Base-by-base conservation (phyloP, 2,797 vertebrate genomes). In the Megaceryle alcyon region DNA sequence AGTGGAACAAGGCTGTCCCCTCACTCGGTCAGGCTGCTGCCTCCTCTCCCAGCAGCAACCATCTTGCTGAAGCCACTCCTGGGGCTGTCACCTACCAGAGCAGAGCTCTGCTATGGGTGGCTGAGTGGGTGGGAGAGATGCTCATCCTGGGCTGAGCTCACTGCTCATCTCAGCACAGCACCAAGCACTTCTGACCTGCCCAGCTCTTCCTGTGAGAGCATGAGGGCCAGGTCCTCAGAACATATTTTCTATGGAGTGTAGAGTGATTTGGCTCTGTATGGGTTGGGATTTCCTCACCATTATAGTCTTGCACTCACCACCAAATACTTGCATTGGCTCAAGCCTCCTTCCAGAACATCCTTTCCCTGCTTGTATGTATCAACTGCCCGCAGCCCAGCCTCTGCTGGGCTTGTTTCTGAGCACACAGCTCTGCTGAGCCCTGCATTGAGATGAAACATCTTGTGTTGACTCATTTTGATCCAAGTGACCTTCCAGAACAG, bases 301-400 rank as follows among this genome's bases (percentile, higher is more conserved):
- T 20, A 61, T 49, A 29, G 26, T 22, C 48, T 73, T 44, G 41
- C 17, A 22, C 54, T 65, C 63, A 51, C 25, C 25, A 54, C 8
- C 33, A 64, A 39, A 49, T 12, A 14, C 28, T 22, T 22, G 43
- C 23, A 16, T 21, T 48, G 43, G 59, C 29, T 64, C 39, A 70
- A 64, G 14, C 5, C 35, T 88, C 39, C 46, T 61, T 70, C 11
- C 20, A 19, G 53, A 48, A 35, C 31, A 26, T 39, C 25, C 13
- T n/a, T 77, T 73, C 54, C 49, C 14, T 2, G 3, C 25, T 21
- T 16, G 11, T 49, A 6, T 3, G 0, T 81, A 14, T 18, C 0
- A 1, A 31, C 46, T 0, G 0, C 43, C 25, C 28, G 0, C 43
- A 59, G 37, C 26, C 29, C 3, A 0, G 39, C 35, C 41, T 70